Percentiles rank a stretch among this genome's conserved stretches.
These are phyloP conservation scores for Tryphoninae sp. DNA, from an alignment of 2,888 invertebrate genomes.

Conservation along the genomic window DNA sequence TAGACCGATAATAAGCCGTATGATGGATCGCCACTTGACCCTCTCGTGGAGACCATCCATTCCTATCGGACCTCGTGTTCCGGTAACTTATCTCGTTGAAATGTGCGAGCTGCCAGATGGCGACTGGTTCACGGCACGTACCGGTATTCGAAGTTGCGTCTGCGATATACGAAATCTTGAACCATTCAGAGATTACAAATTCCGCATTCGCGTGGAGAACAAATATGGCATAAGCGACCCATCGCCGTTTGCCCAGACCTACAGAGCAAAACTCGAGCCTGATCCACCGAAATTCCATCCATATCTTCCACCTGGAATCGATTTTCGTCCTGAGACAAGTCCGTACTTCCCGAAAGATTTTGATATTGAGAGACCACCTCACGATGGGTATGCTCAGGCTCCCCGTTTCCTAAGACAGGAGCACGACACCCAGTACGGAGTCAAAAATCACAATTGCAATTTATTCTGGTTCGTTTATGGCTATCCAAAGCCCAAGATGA, in stretches of 20 bases:
- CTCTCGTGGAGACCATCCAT: conserved; percentile 97
- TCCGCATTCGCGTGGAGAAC: conserved; percentile 97
- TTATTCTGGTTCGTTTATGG: conserved; percentile 97
- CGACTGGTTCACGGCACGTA: conserved; percentile 95
- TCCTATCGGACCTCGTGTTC: conserved; percentile 92
- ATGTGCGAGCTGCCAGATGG: conserved; percentile 95
- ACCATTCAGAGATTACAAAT: conserved; percentile 97
- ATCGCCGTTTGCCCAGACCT: conserved; percentile 93
- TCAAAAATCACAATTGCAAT: conserved; percentile 94
- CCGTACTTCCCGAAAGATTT: conserved; percentile 96
- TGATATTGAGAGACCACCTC: conserved; percentile 93
- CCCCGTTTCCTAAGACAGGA: conserved; percentile 94
- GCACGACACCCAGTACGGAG: conserved; percentile 93
- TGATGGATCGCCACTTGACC: conserved; percentile 94
- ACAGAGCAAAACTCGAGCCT: conserved; percentile 89
- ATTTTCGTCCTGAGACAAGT: conserved; percentile 92
- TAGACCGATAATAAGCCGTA: conserved; percentile 94
- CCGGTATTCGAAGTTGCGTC: conserved; percentile 93
- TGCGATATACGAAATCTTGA: conserved; percentile 95
- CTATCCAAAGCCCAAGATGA: conserved; percentile 97
- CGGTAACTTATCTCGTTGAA: conserved; percentile 97
- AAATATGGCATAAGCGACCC: conserved; percentile 98
- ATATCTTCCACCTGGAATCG: conserved; percentile 90
- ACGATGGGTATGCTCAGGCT: conserved; percentile 91
- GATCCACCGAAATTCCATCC: conserved; percentile 91